phyloP scores from a whole-genome alignment of 1,140 invertebrate species.

The Cylas formicarius region DNA sequence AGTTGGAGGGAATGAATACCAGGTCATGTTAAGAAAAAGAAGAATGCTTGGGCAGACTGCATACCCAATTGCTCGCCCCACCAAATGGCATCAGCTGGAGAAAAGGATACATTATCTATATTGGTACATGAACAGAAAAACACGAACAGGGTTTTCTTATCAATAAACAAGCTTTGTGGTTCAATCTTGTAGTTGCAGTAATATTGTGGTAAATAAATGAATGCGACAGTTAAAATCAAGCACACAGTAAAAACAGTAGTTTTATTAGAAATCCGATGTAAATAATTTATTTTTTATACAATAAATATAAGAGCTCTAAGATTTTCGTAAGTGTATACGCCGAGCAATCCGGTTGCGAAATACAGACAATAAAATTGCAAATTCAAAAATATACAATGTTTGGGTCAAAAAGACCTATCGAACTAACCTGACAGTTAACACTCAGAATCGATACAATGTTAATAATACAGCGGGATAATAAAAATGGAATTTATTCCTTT shows the following conservation, averaged over 20 bases:
- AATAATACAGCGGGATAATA: too few relatives aligned
- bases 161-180: slow-evolving; percentile 44
- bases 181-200: slow-evolving; percentile 1
- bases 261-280: slow-evolving; percentile 33
- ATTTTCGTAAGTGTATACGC: slow-evolving; percentile 17
- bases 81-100: slow-evolving; percentile 66
- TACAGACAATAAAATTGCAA: too few relatives aligned
- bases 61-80: slow-evolving; percentile 57
- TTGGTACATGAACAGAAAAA: slow-evolving; percentile 69
- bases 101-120: slow-evolving; percentile 69
- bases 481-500: too few relatives aligned
- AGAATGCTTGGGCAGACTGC: slow-evolving; percentile 54
- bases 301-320: slow-evolving; percentile 14
- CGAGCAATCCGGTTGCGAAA: slow-evolving; percentile 10
- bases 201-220: background rate
- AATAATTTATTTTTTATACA: slow-evolving; percentile 29
- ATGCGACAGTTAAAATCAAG: background rate
- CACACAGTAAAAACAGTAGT: slow-evolving; percentile 24
- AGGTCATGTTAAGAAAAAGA: slow-evolving; percentile 67
- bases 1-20: slow-evolving; percentile 79
- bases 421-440: too few relatives aligned
- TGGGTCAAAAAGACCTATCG: too few relatives aligned
- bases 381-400: too few relatives aligned
- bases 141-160: slow-evolving; percentile 55
- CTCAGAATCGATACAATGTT: too few relatives aligned